Base-by-base conservation (phyloP, 92 coral and sea anemone species). In the Heteractis magnifica region DNA sequence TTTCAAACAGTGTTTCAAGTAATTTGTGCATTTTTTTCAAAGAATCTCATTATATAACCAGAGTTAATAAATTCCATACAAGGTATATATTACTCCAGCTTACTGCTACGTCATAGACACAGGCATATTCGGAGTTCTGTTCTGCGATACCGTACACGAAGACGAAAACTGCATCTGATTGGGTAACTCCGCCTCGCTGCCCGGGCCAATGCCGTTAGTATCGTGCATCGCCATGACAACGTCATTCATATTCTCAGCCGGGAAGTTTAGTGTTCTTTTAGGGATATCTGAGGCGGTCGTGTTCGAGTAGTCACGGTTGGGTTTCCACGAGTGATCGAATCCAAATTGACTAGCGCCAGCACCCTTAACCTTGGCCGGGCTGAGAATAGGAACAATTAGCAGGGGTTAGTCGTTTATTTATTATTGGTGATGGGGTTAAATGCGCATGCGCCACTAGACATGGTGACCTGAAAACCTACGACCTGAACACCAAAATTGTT, bases 321-420 rank as follows among this genome's bases (percentile, higher is more conserved):
- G 99, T 77, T 94, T 88, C 99, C 99, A 97, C 15, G 98, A 85
- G 58, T 92, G 92, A 52, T 97, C 99, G 86, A 97, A 97, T 79
- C 99, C 99, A 87, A 97, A 97, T 81, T 97, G 98, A 75, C 95
- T 95, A 64, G 91, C 78, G 51, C 94, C 94, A 75, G 95, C 92
- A 75, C 90, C 99, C 83, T 94, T 93, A 84, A 97, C 86, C 88
- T 92, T 94, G 85, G 95, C 92, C 55, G 99, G 99, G 84, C 99
- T 97, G 88, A 79, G 82, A 76, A 86, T 68, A 84, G 75, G 84
- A 70, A 85, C 76, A 93, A 68, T 68, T 23, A 8, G 49, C 73
- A 68, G 18, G 49, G 49, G 49, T 68, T 68, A 68, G 73, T 68
- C 6, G 49, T 26, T 68, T 23, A n/a, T 34, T 34, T 34, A 34